Conservation (phyloP, 2,113 vertebrate species). For the Notiomystis cincta region DNA sequence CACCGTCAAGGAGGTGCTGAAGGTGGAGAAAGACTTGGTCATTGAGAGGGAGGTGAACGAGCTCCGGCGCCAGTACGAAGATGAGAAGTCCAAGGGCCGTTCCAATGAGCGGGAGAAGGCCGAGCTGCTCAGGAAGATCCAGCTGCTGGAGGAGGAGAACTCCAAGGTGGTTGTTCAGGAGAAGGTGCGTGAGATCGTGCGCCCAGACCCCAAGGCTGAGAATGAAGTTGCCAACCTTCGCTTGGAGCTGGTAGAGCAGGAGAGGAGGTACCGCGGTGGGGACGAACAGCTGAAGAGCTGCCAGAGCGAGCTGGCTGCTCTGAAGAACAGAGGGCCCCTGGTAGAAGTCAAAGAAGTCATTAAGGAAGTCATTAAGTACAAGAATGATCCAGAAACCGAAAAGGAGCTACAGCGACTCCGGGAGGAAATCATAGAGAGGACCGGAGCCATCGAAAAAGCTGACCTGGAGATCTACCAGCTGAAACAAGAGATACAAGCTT, state of each 20-base stretch:
- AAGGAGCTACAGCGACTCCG: constrained; percentile 87
- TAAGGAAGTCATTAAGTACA: constrained; percentile 96
- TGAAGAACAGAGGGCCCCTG: constrained; percentile 85
- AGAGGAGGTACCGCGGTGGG: constrained; percentile 80
- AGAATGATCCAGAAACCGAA: constrained; percentile 88
- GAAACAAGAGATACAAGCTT: constrained; percentile 87
- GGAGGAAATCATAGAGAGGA: constrained; percentile 93
- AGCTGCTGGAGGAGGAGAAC: constrained; percentile 87
- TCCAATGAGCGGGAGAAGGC: constrained; percentile 80
- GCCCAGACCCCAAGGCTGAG: constrained; percentile 93
- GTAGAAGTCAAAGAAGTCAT: constrained; percentile 90
- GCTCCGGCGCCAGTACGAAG: constrained; percentile 84
- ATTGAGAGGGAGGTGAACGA: constrained; percentile 85
- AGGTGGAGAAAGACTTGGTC: constrained; percentile 87
- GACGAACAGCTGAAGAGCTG: constrained; percentile 84
- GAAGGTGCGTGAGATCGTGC: constrained; percentile 91
- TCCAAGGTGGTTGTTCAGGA: constrained; percentile 90
- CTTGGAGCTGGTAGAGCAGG: constrained; percentile 89
- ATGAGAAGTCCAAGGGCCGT: constrained; percentile 83
- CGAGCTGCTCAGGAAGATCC: constrained; percentile 86
- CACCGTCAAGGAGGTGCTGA: constrained; percentile 92
- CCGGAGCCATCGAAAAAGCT: constrained; percentile 83
- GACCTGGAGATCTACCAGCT: constrained; percentile 92
- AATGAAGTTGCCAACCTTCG: constrained; percentile 91
- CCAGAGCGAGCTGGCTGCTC: constrained; percentile 78